A percentile compares a stretch with the other conserved stretches of the same genome.
Evolutionary conservation across 2,113 vertebrate species (phyloP).

Genomic region (Desmodus rotundus): DNA sequence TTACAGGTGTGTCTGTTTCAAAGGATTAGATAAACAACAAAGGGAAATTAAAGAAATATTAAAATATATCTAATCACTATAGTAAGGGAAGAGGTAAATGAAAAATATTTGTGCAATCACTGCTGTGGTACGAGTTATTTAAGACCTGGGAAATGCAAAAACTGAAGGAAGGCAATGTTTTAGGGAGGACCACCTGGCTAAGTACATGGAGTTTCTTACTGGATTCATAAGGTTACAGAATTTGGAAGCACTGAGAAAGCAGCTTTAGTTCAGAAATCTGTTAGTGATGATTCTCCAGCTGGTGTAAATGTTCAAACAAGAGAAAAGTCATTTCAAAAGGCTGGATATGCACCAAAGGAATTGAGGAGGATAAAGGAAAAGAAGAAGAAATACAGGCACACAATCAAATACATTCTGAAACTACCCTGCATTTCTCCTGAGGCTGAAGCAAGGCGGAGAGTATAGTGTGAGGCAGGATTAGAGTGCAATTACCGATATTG

Average conservation of each 20-base stretch:
- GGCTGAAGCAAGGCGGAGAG: neutral
- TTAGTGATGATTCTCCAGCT: neutral
- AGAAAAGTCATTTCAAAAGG: neutral
- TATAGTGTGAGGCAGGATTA: neutral
- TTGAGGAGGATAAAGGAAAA: neutral
- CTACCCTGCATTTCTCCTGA: neutral
- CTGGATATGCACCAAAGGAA: neutral
- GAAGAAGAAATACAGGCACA: neutral
- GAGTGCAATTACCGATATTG: neutral
- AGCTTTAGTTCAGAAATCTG: neutral
- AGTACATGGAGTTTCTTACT: neutral
- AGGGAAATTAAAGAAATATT: slow-evolving; percentile 22
- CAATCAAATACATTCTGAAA: neutral
- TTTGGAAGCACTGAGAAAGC: neutral
- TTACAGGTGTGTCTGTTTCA: neutral
- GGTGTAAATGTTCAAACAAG: neutral
- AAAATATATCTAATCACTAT: neutral
- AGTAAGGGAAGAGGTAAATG: neutral
- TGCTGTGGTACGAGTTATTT: neutral
- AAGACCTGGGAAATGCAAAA: neutral
- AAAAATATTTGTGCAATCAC: neutral
- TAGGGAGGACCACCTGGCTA: neutral
- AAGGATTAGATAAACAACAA: neutral
- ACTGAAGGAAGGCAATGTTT: neutral
- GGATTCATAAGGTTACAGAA: neutral